A percentile compares a stretch with the other conserved stretches of the same genome.
Evolutionary conservation across 2,888 invertebrate species (phyloP).

Genomic region (Bhutanitis thaidina): DNA sequence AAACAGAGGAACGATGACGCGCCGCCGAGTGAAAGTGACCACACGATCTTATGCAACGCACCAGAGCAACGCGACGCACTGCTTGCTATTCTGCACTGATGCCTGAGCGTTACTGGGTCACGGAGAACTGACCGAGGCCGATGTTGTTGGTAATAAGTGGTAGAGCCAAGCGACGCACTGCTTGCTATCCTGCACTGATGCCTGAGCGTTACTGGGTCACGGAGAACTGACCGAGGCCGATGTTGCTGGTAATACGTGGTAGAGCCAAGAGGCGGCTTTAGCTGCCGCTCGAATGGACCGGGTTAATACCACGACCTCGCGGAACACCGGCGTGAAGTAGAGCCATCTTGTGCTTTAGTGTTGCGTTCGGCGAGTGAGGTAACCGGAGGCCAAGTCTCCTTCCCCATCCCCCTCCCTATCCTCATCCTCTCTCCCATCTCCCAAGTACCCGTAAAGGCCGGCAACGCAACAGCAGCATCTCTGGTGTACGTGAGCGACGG

Average conservation of each 20-base stretch:
- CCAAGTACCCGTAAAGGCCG: too few species aligned
- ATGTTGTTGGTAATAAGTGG: neutral
- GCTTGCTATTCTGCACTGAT: slow-evolving; percentile 3
- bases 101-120: slow-evolving; percentile 1
- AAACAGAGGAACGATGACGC: slow-evolving; percentile 33
- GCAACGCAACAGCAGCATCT: too few species aligned
- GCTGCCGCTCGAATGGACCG: too few species aligned
- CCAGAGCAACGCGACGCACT: neutral
- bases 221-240: slow-evolving; percentile 37
- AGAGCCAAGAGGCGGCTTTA: neutral
- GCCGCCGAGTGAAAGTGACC: slow-evolving; percentile 38
- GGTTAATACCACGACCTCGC: too few species aligned
- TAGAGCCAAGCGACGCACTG: neutral
- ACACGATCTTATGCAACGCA: neutral
- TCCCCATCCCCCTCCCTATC: too few species aligned
- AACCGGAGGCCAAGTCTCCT: too few species aligned
- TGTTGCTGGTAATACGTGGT: neutral
- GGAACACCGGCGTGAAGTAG: too few species aligned
- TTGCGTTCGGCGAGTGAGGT: too few species aligned
- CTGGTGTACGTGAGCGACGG: too few species aligned
- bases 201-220: neutral
- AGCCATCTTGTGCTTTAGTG: too few species aligned
- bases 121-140: slow-evolving; percentile 37
- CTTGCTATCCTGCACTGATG: slow-evolving; percentile 2
- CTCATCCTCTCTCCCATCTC: too few species aligned